Base-by-base conservation (phyloP, 1,140 invertebrate species). In the Matsumurasca onukii region DNA sequence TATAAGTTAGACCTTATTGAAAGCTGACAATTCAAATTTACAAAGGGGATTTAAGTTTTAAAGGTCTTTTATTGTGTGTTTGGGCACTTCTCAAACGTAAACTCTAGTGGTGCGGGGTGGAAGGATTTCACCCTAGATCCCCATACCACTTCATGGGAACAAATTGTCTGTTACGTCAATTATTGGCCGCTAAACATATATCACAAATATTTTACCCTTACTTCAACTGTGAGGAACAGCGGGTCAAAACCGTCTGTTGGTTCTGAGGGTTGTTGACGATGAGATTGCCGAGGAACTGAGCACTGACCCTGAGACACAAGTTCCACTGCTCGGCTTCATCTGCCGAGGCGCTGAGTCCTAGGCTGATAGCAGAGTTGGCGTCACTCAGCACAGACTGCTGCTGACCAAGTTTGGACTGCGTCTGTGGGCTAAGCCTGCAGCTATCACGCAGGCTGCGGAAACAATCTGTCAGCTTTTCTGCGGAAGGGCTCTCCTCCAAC, bases 241-340 rank as follows among this genome's bases (percentile, higher is more conserved):
- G 48, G 20, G 45, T 52, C 69, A 67, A 72, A 24, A 75, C 48
- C 24, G 67, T 25, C 29, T 24, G 12, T 31, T 73, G 66, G 64
- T 74, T 75, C 25, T 51, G 61, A 3, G 52, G 31, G 59, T 75
- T 71, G 34, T 72, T 69, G 17, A 71, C 72, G 55, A 75, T 68
- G n/a, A 70, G 61, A 67, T 76, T 76, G 22, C 71, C 72, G 24
- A 75, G 30, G 62, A 75, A 75, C 51, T 76, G 75, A 17, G 71
- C 51, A 29, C 69, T 68, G 52, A 70, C 59, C 24, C 70, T 66
- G 2, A 75, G 25, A 52, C 69, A 65, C 22, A 64, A 27, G 3
- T 22, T 55, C 17, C 49, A 39, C 17, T 55, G 31, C 31, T 67
- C 66, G 39, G 20, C 15, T 1, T 67, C 48, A 25, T 31, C 24